Conservation (phyloP, 2,888 invertebrate genomes). For the Cryptus viduatorius region DNA sequence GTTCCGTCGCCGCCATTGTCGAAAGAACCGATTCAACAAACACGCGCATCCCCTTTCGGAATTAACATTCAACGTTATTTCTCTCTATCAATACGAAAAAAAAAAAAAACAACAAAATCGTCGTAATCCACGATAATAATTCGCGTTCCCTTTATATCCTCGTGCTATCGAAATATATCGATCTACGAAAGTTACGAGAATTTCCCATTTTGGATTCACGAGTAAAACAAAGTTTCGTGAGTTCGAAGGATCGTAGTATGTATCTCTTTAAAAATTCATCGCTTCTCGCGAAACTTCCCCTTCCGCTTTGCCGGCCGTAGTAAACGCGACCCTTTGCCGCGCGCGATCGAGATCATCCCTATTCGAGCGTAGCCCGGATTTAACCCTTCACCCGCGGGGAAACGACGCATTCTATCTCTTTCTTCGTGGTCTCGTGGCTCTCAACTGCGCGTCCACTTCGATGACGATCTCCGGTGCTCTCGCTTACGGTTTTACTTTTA, state of each 20-base stretch:
- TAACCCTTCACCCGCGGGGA: slow-evolving; percentile 74
- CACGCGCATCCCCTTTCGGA: not conserved
- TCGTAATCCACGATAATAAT: not conserved
- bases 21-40: slow-evolving; percentile 19
- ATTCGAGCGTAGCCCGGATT: slow-evolving; percentile 64
- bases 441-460: slow-evolving; percentile 64
- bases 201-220: not conserved
- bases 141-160: not conserved
- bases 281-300: slow-evolving; percentile 70
- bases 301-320: slow-evolving; percentile 39
- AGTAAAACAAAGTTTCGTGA: not conserved
- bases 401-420: slow-evolving; percentile 29
- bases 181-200: not conserved
- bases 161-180: not conserved
- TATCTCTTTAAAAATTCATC: slow-evolving; percentile 77
- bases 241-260: slow-evolving; percentile 1
- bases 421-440: slow-evolving; percentile 60
- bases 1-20: slow-evolving; percentile 34
- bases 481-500: slow-evolving; percentile 15
- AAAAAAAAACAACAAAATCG: not conserved
- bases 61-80: not conserved
- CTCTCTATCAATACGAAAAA: not conserved
- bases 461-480: slow-evolving; percentile 51
- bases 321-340: slow-evolving; percentile 27
- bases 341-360: slow-evolving; percentile 56